Conservation (phyloP, 2,113 vertebrate species). For the Pseudopipra pipra region DNA sequence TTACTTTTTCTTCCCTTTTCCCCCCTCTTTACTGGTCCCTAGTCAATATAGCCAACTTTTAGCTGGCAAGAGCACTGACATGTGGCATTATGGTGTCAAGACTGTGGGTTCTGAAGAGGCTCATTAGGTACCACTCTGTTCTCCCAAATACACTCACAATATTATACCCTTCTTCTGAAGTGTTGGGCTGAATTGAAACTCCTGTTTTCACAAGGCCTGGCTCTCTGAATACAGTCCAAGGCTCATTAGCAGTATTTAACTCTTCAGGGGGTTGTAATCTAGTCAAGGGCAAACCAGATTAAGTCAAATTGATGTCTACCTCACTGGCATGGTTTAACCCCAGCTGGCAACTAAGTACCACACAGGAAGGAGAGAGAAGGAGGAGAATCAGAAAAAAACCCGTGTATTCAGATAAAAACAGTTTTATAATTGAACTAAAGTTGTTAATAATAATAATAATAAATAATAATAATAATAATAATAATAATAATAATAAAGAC, state of each 20-base stretch:
- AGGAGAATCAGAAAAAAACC: not conserved
- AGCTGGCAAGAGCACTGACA: not conserved
- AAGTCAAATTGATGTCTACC: not conserved
- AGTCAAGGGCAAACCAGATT: not conserved
- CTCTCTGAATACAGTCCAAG: not conserved
- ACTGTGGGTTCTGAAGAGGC: not conserved
- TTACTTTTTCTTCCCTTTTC: not conserved
- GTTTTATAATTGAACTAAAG: not conserved
- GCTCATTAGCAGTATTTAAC: conserved; percentile 1
- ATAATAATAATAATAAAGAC: not conserved
- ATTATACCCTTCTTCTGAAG: not conserved
- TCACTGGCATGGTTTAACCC: not conserved
- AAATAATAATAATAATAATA: not conserved
- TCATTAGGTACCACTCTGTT: not conserved
- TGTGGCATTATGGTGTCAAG: not conserved
- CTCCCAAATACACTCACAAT: not conserved
- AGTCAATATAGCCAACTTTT: not conserved
- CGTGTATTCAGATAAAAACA: not conserved
- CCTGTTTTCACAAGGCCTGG: not conserved
- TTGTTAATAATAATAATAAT: not conserved
- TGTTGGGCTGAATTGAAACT: not conserved
- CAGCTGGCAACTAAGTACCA: not conserved
- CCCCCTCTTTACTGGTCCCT: not conserved
- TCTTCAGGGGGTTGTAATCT: not conserved
- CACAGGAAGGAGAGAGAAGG: not conserved